Conservation (phyloP, 2,797 vertebrate genomes). For the Urosaurus nigricauda region DNA sequence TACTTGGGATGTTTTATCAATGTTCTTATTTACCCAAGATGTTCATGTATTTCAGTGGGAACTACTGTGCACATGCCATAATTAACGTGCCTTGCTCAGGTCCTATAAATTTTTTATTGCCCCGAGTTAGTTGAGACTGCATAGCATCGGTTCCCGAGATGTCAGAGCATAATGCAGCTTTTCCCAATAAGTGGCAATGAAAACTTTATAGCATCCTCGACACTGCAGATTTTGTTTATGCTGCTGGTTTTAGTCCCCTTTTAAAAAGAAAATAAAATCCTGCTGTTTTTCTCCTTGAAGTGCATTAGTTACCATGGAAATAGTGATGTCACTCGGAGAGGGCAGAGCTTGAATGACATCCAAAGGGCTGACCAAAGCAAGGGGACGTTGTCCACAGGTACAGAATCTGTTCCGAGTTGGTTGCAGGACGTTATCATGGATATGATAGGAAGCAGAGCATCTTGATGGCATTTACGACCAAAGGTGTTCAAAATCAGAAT, state of each 20-base stretch:
- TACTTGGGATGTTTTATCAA: not conserved
- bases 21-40: not conserved
- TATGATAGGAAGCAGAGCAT: not conserved
- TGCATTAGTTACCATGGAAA: constrained; percentile 5
- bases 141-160: not conserved
- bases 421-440: not conserved
- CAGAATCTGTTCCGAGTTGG: not conserved
- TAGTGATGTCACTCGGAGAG: constrained; percentile 4
- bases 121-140: not conserved
- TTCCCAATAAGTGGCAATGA: constrained; percentile 31
- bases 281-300: constrained; percentile 25
- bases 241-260: not conserved
- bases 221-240: not conserved
- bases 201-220: constrained; percentile 43
- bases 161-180: not conserved
- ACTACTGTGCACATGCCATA: not conserved
- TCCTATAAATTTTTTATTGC: constrained; percentile 22
- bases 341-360: constrained; percentile 3
- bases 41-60: not conserved
- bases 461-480: not conserved
- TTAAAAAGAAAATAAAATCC: constrained; percentile 27
- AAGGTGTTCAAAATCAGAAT: not conserved
- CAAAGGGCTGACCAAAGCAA: not conserved
- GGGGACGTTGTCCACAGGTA: rapidly evolving
- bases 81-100: constrained; percentile 24